These are phyloP conservation scores for Aphyosemion australe DNA, from an alignment of 2,113 vertebrate species.

Conservation along the genomic window DNA sequence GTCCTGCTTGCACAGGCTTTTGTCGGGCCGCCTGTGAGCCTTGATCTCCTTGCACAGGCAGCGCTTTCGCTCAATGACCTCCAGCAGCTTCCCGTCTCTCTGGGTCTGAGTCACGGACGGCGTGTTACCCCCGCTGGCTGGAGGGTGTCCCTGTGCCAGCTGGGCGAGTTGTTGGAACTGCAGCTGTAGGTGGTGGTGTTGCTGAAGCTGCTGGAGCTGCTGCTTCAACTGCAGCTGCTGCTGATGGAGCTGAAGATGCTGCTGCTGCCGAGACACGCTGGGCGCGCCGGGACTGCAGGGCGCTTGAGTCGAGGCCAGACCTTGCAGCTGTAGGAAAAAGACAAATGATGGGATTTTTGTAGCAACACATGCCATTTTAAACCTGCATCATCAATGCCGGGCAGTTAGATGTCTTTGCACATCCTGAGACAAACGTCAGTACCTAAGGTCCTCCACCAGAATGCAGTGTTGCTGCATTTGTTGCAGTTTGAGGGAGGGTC, in stretches of 20 bases:
- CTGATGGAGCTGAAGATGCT: slow-evolving; percentile 77
- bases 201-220: slow-evolving; percentile 79
- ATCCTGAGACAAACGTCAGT: slow-evolving; percentile 40
- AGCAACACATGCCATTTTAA: not conserved
- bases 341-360: not conserved
- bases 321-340: slow-evolving; percentile 60
- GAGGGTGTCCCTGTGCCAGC: slow-evolving; percentile 77
- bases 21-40: slow-evolving; percentile 86
- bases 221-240: slow-evolving; percentile 76
- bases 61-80: slow-evolving; percentile 92
- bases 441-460: slow-evolving; percentile 57
- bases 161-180: slow-evolving; percentile 82
- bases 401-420: slow-evolving; percentile 3
- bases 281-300: slow-evolving; percentile 77
- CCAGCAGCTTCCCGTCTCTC: slow-evolving; percentile 90
- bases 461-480: slow-evolving; percentile 61
- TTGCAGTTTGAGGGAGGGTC: slow-evolving; percentile 69
- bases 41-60: slow-evolving; percentile 95
- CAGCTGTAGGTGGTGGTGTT: slow-evolving; percentile 81
- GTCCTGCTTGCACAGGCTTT: slow-evolving; percentile 92
- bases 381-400: slow-evolving; percentile 20
- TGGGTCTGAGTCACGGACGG: slow-evolving; percentile 71
- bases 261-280: slow-evolving; percentile 72
- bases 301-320: slow-evolving; percentile 58
- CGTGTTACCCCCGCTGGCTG: slow-evolving; percentile 60